Base-by-base conservation (phyloP, 2,888 invertebrate genomes). In the Acanthosepion lycidas region DNA sequence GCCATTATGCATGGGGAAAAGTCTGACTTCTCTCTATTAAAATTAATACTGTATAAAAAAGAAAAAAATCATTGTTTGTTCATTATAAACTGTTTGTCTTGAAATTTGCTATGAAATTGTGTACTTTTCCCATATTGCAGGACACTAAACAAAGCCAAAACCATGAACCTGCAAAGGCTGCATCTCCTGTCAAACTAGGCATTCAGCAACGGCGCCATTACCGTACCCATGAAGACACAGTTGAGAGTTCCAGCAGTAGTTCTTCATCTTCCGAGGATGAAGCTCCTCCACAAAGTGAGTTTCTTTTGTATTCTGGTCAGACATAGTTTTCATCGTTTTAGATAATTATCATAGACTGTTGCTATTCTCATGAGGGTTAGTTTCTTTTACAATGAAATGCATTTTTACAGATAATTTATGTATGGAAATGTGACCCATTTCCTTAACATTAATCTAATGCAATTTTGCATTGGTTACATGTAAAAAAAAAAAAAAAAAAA, bases 131-230 rank as follows among this genome's bases (percentile, higher is more conserved):
- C 78, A 33, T 78, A n/a, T 78, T 78, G 20, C 53, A 93, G 93
- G 93, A 93, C 15, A 93, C 33, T 93, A 94, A 94, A 42, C 94
- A 33, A 64, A 55, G 59, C 51, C 94, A 94, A n/a, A 95, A 95
- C 94, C 93, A 95, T 94, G 95, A 95, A 64, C 92, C 95, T 93
- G 96, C 95, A 91, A 96, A 95, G 28, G 94, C 94, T 55, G 95
- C 95, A 18, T 95, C 96, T 2, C 96, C 96, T 48, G 96, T 96
- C 33, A 96, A 96, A 94, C 94, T 94, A 15, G 96, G 96, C 23
- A 95, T 97, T 55, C 97, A 97, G 95, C 96, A 96, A 94, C 95
- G 97, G 49, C 95, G 97, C 59, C 96, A 96, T 93, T 97, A 97
- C 95, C 95, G 97, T 20, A 96, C 96, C 91, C 96, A 96, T 93